Conservation (phyloP, 1,140 invertebrate genomes). For the Camponotus vicinus region DNA sequence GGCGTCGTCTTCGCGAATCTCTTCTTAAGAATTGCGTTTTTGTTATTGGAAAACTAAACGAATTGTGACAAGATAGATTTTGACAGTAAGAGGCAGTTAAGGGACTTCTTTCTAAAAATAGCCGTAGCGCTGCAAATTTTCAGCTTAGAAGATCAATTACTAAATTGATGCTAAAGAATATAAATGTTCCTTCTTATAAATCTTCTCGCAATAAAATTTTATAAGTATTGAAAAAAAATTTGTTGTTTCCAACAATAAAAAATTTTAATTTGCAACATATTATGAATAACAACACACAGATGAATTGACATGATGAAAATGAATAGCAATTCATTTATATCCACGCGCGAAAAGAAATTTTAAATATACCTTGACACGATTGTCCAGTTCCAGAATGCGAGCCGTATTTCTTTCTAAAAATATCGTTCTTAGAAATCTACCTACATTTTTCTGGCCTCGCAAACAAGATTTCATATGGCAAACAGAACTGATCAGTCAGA, state of each 20-base stretch:
- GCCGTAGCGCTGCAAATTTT: not conserved
- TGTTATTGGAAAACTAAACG: not conserved
- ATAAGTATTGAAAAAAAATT: not conserved
- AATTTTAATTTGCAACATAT: constrained; percentile 1
- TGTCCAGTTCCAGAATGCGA: constrained; percentile 42
- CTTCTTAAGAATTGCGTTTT: not conserved
- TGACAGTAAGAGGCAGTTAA: constrained; percentile 3
- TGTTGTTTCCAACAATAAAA: not conserved
- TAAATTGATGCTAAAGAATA: not conserved
- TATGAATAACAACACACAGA: not conserved
- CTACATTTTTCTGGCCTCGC: constrained; percentile 22
- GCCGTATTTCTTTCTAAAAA: constrained; percentile 34
- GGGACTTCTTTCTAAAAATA: not conserved
- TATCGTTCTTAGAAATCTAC: constrained; percentile 24
- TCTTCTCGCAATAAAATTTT: not conserved
- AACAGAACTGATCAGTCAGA: not conserved
- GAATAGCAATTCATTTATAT: not conserved
- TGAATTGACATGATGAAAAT: not conserved
- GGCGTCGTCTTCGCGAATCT: not conserved
- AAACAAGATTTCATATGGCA: constrained; percentile 16
- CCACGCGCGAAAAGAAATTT: not conserved
- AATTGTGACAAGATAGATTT: not conserved
- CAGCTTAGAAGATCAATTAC: not conserved
- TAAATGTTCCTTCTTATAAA: not conserved
- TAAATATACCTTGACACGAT: constrained; percentile 42